These are phyloP conservation scores for Anarrhichthys ocellatus DNA, from an alignment of 2,113 vertebrate species.

Conservation along the genomic window DNA sequence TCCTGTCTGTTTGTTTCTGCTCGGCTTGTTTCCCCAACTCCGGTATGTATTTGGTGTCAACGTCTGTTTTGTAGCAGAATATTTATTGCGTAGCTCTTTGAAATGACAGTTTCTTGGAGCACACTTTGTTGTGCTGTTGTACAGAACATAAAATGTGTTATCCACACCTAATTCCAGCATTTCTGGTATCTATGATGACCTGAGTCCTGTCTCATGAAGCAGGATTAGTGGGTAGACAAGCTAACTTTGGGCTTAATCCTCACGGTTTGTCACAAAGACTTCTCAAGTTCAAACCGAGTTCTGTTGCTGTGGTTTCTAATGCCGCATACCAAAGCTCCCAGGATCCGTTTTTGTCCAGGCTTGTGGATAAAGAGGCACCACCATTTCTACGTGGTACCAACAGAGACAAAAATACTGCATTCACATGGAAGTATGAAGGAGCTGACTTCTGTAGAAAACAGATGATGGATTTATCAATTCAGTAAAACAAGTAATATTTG, in stretches of 20 bases:
- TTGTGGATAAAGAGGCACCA: conserved; percentile 12
- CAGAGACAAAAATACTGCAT: neutral
- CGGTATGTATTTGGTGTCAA: conserved; percentile 45
- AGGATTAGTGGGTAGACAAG: conserved; percentile 45
- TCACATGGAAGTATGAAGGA: neutral
- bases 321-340: neutral
- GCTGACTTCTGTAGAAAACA: neutral
- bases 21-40: conserved; percentile 49
- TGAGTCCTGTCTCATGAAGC: conserved; percentile 39
- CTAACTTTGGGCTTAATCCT: conserved; percentile 54
- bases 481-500: neutral
- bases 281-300: conserved; percentile 48
- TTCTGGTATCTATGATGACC: conserved; percentile 41
- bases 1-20: conserved; percentile 62
- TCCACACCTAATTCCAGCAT: conserved; percentile 50
- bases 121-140: conserved; percentile 35
- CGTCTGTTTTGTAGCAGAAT: conserved; percentile 51
- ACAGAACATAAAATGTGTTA: conserved; percentile 43
- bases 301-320: conserved; percentile 36
- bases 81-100: conserved; percentile 53
- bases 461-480: neutral
- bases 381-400: neutral
- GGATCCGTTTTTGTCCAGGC: conserved; percentile 21
- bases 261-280: conserved; percentile 50
- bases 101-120: conserved; percentile 52